These are phyloP conservation scores for Morinoia aosen DNA, from an alignment of 2,888 invertebrate species.

Conservation along the genomic window DNA sequence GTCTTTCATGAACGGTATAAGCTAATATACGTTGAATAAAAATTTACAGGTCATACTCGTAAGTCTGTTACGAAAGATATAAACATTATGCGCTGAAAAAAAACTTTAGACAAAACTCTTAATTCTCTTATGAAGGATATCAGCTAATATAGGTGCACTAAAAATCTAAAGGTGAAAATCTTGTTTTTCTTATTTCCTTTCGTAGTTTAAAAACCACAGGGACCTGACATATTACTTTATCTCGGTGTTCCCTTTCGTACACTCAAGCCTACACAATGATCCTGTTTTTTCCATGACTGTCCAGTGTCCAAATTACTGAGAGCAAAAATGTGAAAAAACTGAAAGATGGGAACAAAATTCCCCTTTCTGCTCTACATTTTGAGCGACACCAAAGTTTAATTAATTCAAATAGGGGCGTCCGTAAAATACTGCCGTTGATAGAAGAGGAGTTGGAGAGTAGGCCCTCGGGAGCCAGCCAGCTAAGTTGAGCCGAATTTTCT, in stretches of 20 bases:
- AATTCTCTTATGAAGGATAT: background rate
- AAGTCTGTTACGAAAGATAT: background rate
- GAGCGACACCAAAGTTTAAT: constrained; percentile 15
- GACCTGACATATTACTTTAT: too few species aligned
- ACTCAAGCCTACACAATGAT: background rate
- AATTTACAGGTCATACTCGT: too few species aligned
- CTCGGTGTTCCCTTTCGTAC: background rate
- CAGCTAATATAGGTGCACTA: background rate
- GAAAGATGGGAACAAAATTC: background rate
- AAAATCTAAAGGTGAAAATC: background rate
- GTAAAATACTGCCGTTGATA: constrained; percentile 21
- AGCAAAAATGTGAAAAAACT: background rate
- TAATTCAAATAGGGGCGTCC: constrained; percentile 28
- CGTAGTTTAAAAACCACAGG: too few species aligned
- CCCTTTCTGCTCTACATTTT: background rate
- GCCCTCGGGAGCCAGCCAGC: constrained; percentile 19
- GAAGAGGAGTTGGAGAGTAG: background rate
- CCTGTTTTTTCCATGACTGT: background rate
- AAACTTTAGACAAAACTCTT: too few species aligned
- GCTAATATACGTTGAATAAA: background rate
- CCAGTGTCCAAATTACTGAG: background rate
- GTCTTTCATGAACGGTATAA: too few species aligned
- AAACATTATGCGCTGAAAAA: background rate
- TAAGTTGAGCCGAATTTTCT: constrained; percentile 44
- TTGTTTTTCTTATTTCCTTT: background rate